These are phyloP conservation scores for Phataginus tricuspis DNA, from an alignment of 2,797 vertebrate species.

Conservation along the genomic window DNA sequence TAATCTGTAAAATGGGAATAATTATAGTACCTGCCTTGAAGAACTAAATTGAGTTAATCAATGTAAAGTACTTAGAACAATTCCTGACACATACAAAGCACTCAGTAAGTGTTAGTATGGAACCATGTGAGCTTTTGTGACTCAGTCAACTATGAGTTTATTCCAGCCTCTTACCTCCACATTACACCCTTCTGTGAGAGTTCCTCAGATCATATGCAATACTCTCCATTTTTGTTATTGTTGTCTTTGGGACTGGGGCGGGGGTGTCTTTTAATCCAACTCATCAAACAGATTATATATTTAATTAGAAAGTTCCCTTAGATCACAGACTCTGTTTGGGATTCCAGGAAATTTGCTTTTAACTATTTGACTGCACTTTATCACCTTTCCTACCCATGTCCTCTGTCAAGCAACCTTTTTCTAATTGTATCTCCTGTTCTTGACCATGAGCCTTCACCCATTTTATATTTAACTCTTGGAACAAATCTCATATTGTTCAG, in stretches of 20 bases:
- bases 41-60: background rate
- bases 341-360: background rate
- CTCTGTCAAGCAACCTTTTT: background rate
- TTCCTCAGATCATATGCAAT: background rate
- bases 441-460: background rate
- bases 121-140: background rate
- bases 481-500: background rate
- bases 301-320: background rate
- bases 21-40: background rate
- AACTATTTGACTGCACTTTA: background rate
- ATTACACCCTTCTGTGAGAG: background rate
- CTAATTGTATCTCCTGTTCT: background rate
- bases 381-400: background rate
- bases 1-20: background rate
- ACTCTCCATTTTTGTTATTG: background rate
- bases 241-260: background rate
- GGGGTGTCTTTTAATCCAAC: background rate
- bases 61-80: background rate
- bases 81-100: background rate
- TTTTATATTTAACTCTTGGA: background rate
- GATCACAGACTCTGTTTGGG: background rate
- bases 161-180: background rate
- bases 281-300: background rate
- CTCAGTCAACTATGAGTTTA: background rate
- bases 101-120: background rate